Base-by-base conservation (phyloP, 1,140 invertebrate genomes). In the Tigriopus japonicus region DNA sequence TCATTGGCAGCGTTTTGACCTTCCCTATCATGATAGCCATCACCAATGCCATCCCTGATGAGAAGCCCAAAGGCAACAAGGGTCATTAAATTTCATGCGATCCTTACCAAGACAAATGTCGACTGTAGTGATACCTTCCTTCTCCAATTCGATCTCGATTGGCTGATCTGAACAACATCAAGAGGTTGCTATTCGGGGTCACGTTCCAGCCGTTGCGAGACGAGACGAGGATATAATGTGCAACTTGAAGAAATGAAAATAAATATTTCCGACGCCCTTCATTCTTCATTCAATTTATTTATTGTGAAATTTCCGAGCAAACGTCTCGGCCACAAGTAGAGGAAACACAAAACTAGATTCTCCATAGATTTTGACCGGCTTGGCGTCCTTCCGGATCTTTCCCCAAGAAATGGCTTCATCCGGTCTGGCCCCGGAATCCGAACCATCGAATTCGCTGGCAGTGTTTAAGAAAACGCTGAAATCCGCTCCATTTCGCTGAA, bases 331-430 rank as follows among this genome's bases (percentile, higher is more conserved):
- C 1, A 98, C 88, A 52, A 99, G 72, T 35, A 99, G 71, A 1
- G 95, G 95, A 73, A 98, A 93, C 2, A 98, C 78, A 10, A 99
- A 74, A 60, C 83, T 85, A n/a, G 93, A 94, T 72, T 98, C 95
- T 3, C 85, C 89, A 75, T 87, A 93, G 19, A 98, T 82, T 73
- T 98, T 98, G 0, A 98, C 87, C n/a, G 94, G 88, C 52, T 75
- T 79, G 0, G 91, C 87, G 67, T 85, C 82, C 67, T 80, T 81
- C 68, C 81, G 82, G 62, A 98, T 96, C 76, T 98, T 98, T 0
- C 95, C 95, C 95, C 95, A 98, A 5, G 91, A 96, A 13, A 97
- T 78, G 0, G 95, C 95, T 76, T 99, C 96, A 76, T 99, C 96
- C 2, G 95, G 94, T 52, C 86, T 76, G 0, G 95, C 96, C 10